A percentile compares a stretch with the other conserved stretches of the same genome.
These are phyloP conservation scores for Sitophilus oryzae DNA, from an alignment of 1,140 invertebrate species.

Conservation along the genomic window DNA sequence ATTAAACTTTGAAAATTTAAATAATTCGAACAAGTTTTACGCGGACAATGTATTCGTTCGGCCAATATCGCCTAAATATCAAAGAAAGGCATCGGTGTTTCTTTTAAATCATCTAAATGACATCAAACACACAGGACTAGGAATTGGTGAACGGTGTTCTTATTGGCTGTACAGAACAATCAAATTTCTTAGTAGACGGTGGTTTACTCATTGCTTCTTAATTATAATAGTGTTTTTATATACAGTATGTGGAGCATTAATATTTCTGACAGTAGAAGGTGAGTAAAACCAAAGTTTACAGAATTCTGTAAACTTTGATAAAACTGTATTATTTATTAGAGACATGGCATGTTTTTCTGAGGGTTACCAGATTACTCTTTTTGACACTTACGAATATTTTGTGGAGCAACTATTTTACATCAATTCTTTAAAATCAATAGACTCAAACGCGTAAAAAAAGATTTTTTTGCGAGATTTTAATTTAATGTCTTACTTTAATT, in stretches of 20 bases:
- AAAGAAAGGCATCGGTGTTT: constrained; percentile 61
- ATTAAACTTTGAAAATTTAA: not conserved
- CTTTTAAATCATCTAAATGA: constrained; percentile 69
- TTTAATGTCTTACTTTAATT: too few relatives aligned
- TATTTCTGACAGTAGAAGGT: constrained; percentile 73
- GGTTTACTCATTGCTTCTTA: constrained; percentile 85
- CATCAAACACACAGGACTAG: constrained; percentile 62
- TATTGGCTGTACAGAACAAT: constrained; percentile 74
- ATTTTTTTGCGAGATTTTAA: too few relatives aligned
- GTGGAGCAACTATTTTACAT: too few relatives aligned
- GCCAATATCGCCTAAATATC: not conserved
- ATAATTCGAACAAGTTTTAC: not conserved
- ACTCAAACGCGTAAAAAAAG: too few relatives aligned
- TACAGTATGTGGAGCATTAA: constrained; percentile 66
- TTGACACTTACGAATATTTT: too few relatives aligned
- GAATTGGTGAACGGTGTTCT: constrained; percentile 71
- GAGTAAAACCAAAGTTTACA: too few relatives aligned
- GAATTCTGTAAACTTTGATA: too few relatives aligned
- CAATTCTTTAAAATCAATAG: too few relatives aligned
- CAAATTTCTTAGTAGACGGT: constrained; percentile 67
- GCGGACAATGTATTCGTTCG: not conserved
- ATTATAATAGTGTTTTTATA: constrained; percentile 68
- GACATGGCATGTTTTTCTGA: too few relatives aligned
- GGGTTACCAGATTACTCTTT: too few relatives aligned
- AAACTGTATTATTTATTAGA: too few relatives aligned